Conservation (phyloP, 2,888 invertebrate genomes). For the Flexamia atlantica region DNA sequence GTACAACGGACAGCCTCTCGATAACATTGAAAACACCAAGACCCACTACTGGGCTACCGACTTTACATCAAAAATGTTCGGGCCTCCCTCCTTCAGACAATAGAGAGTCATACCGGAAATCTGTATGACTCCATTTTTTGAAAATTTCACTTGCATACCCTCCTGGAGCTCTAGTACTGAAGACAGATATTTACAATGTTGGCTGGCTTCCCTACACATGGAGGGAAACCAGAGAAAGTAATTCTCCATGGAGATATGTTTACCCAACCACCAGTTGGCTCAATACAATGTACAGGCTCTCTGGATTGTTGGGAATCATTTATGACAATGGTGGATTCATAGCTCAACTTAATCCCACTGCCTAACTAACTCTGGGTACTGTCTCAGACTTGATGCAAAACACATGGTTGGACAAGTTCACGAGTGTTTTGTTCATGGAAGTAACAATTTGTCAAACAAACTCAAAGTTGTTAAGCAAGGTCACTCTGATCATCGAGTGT, state of each 20-base stretch:
- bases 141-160: neutral
- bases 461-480: neutral
- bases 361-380: neutral
- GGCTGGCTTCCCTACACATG: neutral
- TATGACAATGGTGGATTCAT: conserved; percentile 16
- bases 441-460: neutral
- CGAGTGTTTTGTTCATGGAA: neutral
- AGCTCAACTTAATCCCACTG: neutral
- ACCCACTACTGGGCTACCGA: neutral
- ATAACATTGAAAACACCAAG: neutral
- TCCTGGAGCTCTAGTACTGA: neutral
- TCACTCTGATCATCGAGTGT: neutral
- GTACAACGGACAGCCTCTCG: neutral
- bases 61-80: neutral
- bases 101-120: neutral
- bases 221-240: neutral
- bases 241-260: neutral
- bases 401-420: neutral
- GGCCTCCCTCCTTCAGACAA: neutral
- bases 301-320: neutral
- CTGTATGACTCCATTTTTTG: too few relatives aligned
- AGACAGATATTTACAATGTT: neutral
- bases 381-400: neutral
- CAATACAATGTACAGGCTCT: neutral
- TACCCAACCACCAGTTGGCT: neutral